phyloP scores from a whole-genome alignment of 2,797 vertebrate species.

The Muscicapa comitata region DNA sequence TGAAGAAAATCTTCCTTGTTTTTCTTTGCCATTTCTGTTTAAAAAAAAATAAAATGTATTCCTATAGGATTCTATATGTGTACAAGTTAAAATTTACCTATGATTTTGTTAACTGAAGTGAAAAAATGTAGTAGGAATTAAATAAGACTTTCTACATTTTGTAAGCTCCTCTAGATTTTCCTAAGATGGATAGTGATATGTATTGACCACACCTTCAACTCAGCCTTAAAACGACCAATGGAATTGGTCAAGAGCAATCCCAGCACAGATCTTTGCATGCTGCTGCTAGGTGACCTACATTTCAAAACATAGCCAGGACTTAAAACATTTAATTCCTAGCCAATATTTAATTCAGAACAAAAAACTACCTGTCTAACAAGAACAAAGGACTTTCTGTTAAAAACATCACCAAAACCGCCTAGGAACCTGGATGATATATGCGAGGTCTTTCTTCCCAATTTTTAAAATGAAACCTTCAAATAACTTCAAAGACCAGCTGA shows the following conservation, averaged over 20 bases:
- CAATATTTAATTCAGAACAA: neutral
- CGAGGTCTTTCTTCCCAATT: neutral
- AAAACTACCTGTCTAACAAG: neutral
- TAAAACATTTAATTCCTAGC: neutral
- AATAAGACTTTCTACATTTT: neutral
- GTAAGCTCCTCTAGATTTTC: neutral
- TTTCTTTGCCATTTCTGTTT: neutral
- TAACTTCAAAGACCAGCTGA: neutral
- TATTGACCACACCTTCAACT: neutral
- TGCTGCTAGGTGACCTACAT: neutral
- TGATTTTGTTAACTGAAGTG: neutral
- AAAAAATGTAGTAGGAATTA: neutral
- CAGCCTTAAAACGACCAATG: neutral
- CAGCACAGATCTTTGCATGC: neutral
- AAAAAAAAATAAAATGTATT: too few species aligned
- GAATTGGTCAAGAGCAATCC: neutral
- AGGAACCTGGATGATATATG: neutral
- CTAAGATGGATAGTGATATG: neutral
- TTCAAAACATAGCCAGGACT: neutral
- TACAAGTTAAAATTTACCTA: neutral
- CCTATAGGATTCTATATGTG: neutral
- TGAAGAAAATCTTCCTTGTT: neutral
- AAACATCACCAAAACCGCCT: neutral
- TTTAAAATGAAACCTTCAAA: neutral
- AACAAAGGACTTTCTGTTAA: neutral